Base-by-base conservation (phyloP, 2,797 vertebrate species). In the Labeo calbasu region DNA sequence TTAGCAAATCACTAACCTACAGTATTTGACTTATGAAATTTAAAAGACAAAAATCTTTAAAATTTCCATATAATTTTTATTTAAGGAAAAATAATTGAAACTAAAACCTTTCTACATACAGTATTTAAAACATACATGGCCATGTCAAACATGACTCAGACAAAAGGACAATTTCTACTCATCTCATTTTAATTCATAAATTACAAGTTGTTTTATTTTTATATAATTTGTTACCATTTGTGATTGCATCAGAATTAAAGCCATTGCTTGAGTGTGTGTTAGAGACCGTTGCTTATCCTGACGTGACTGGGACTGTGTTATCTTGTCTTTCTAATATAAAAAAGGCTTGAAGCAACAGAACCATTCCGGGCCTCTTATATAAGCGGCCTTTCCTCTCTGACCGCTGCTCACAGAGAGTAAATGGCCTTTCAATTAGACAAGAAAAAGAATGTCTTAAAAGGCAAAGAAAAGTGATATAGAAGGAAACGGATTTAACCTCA, bases 311-410 rank as follows among this genome's bases (percentile, higher is more conserved):
- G 83, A 69, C 66, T 85, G 61, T 25, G 59, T 84, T 83, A 79
- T 86, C 63, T 81, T 61, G 55, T 36, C 79, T 86, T 83, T 78
- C 79, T 85, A 88, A 90, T 48, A 48, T 4, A 77, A 84, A 79
- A 36, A 91, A 89, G 88, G 81, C 75, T 83, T 50, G 48, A 85
- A 79, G 86, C 82, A 77, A 68, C 75, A 90, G 88, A 90, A 83
- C 89, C 89, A 84, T 89, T 85, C 85, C 40, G 86, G 89, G 86
- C 87, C 90, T 51, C 89, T 94, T 94, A 92, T 86, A 81, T 93
- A 94, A 94, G 84, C 68, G 57, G 66, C 84, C 65, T 84, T 80
- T 86, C 88, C 86, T 75, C 75, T 80, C 80, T 73, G 89, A 88
- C 84, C 87, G 83, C 82, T 53, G 82, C 86, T 87, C 51, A 84